Conservation (phyloP, 2,888 invertebrate genomes). For the Octonoba sinensis region DNA sequence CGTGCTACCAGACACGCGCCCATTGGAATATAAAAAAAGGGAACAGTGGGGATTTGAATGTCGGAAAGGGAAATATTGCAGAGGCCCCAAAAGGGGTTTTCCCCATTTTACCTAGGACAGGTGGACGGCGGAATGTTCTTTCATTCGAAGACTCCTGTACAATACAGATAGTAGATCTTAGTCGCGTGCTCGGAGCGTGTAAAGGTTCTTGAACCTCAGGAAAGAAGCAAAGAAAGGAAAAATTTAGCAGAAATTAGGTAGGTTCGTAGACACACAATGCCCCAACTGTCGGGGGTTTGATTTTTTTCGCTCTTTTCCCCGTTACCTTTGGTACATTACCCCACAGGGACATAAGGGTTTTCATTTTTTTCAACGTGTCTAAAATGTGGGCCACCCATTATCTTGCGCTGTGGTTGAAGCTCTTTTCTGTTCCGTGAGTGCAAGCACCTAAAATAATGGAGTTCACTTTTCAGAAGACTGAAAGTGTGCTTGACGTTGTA, state of each 20-base stretch:
- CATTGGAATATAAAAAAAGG: neutral
- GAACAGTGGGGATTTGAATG: no score
- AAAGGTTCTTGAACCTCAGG: constrained; percentile 43
- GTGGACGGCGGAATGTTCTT: constrained; percentile 49
- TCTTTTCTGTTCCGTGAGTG: constrained; percentile 24
- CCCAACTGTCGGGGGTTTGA: constrained; percentile 23
- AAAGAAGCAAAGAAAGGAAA: neutral
- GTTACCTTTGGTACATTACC: constrained; percentile 43
- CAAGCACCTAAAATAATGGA: constrained; percentile 42
- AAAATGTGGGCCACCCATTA: constrained; percentile 59
- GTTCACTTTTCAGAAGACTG: constrained; percentile 6
- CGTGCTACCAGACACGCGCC: constrained; percentile 30
- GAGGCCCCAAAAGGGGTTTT: constrained; percentile 13
- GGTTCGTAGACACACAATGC: constrained; percentile 41
- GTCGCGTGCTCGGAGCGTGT: constrained; percentile 46
- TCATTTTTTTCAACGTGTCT: constrained; percentile 2
- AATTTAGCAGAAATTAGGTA: constrained; percentile 50
- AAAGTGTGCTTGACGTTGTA: constrained; percentile 7
- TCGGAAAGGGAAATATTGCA: no score
- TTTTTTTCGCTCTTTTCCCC: constrained; percentile 21
- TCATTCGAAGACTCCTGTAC: constrained; percentile 8
- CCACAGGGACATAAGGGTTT: constrained; percentile 8
- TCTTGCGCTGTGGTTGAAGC: constrained; percentile 15
- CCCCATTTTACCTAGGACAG: constrained; percentile 41
- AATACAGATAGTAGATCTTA: constrained; percentile 17